phyloP scores from a whole-genome alignment of 2,113 vertebrate species.

The Sceloporus tristichus region DNA sequence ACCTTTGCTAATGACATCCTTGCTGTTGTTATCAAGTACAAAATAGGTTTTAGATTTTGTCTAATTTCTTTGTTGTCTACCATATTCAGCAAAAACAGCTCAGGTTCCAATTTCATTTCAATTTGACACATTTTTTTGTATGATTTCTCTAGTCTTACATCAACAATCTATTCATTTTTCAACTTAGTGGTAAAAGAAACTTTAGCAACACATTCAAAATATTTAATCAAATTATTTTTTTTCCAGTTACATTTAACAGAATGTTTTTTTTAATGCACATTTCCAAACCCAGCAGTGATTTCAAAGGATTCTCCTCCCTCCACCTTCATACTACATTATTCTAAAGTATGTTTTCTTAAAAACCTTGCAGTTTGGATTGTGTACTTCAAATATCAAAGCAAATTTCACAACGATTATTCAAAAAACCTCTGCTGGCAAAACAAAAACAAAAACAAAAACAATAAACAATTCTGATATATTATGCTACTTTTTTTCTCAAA shows the following conservation, averaged over 20 bases:
- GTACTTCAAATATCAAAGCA: not conserved
- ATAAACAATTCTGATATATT: conserved; percentile 7
- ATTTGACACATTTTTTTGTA: too few relatives aligned
- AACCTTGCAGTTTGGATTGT: not conserved
- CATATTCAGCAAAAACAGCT: too few relatives aligned
- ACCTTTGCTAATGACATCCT: too few relatives aligned
- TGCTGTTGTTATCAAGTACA: too few relatives aligned
- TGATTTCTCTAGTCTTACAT: too few relatives aligned
- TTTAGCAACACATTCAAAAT: not conserved
- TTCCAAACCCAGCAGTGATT: conserved; percentile 20
- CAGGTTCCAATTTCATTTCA: too few relatives aligned
- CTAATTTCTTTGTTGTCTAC: too few relatives aligned
- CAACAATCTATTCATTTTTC: too few relatives aligned
- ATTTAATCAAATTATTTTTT: not conserved
- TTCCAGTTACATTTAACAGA: not conserved
- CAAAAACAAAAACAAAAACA: not conserved
- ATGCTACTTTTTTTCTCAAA: not conserved
- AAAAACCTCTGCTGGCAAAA: conserved; percentile 9
- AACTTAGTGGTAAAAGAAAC: too few relatives aligned
- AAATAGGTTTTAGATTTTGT: too few relatives aligned
- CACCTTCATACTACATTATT: not conserved
- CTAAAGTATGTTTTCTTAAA: not conserved
- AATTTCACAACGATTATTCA: conserved; percentile 39
- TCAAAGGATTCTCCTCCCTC: not conserved
- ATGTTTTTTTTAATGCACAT: not conserved